Percentiles rank a stretch among this genome's conserved stretches.
These are phyloP conservation scores for Listronotus oregonensis DNA, from an alignment of 1,140 invertebrate genomes.

Conservation along the genomic window DNA sequence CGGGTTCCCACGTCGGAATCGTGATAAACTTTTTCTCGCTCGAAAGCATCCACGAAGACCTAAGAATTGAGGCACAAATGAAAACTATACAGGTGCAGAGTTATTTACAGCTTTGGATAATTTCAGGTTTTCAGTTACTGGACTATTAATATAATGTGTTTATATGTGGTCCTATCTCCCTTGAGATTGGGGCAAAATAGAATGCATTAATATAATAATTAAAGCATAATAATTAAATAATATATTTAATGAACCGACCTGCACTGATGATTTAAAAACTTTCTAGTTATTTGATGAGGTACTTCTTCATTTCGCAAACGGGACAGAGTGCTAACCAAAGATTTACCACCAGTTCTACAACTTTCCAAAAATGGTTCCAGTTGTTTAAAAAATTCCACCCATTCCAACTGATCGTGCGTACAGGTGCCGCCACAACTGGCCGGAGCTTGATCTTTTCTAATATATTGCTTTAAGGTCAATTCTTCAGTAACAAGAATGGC, in stretches of 20 bases:
- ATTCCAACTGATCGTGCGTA: slow-evolving; percentile 64
- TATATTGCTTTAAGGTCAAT: slow-evolving; percentile 50
- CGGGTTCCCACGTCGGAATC: too few species aligned
- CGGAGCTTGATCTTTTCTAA: slow-evolving; percentile 58
- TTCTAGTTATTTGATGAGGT: slow-evolving; percentile 55
- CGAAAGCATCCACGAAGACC: too few species aligned
- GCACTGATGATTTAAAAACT: slow-evolving; percentile 62
- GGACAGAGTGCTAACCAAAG: slow-evolving; percentile 59
- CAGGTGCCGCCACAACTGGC: slow-evolving; percentile 58
- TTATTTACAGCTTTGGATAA: too few species aligned
- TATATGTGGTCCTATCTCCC: too few species aligned
- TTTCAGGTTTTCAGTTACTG: too few species aligned
- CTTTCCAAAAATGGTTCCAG: slow-evolving; percentile 60
- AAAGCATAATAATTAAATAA: too few species aligned
- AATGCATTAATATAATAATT: too few species aligned
- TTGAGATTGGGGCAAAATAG: too few species aligned
- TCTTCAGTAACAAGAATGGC: slow-evolving; percentile 48
- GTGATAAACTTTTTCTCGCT: too few species aligned
- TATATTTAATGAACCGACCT: slow-evolving; percentile 46
- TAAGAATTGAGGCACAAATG: too few species aligned
- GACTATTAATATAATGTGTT: too few species aligned
- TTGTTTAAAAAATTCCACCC: slow-evolving; percentile 68
- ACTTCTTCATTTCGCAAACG: slow-evolving; percentile 60
- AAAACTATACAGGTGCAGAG: too few species aligned
- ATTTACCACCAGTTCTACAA: slow-evolving; percentile 59